Conservation (phyloP, 1,140 invertebrate genomes). For the Sesamia nonagrioides region DNA sequence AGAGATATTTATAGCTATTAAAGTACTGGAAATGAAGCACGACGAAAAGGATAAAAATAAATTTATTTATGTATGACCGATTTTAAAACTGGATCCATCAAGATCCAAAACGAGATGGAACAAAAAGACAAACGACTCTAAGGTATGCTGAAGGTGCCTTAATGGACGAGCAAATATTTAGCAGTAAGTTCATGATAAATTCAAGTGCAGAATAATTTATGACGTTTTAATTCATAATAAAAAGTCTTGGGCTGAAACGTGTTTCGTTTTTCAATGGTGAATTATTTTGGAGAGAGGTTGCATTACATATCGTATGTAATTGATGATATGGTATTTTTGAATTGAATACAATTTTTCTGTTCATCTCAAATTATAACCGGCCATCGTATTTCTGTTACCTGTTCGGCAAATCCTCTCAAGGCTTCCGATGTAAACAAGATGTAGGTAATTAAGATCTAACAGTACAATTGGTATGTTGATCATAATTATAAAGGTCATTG, state of each 20-base stretch:
- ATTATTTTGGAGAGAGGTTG: background rate
- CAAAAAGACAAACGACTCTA: constrained; percentile 69
- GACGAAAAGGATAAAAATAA: constrained; percentile 9
- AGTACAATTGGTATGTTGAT: no score
- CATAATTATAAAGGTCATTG: no score
- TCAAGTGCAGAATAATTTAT: constrained; percentile 70
- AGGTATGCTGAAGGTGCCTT: constrained; percentile 64
- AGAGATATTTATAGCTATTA: background rate
- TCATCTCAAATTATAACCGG: background rate
- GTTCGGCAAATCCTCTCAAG: no score
- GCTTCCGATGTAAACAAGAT: no score
- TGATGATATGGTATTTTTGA: background rate
- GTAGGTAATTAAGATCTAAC: no score
- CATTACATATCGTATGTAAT: constrained; percentile 13
- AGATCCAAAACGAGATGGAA: constrained; percentile 33
- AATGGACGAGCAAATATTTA: constrained; percentile 58
- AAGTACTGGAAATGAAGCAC: constrained; percentile 10
- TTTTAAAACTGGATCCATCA: constrained; percentile 35
- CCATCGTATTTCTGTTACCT: background rate
- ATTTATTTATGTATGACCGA: constrained; percentile 36
- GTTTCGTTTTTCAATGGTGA: constrained; percentile 36
- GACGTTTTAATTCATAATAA: constrained; percentile 73
- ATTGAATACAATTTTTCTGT: background rate
- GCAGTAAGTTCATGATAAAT: constrained; percentile 56
- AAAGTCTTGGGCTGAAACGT: constrained; percentile 46